A percentile compares a stretch with the other conserved stretches of the same genome.
Evolutionary conservation across 2,797 vertebrate species (phyloP).

Genomic region (Etheostoma nigrum): DNA sequence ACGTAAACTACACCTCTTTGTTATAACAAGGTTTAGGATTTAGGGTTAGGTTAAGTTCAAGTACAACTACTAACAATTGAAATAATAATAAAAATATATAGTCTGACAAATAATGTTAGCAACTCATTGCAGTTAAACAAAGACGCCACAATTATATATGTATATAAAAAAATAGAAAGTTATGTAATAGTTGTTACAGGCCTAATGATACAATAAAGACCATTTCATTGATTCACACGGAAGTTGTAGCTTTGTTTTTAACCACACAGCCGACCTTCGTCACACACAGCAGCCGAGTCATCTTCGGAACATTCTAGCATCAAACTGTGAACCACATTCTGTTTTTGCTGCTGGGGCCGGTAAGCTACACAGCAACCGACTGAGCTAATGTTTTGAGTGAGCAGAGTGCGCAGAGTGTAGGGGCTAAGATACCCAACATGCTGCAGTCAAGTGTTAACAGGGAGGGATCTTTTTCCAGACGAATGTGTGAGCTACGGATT

Average conservation of each 20-base stretch:
- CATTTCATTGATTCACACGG: neutral
- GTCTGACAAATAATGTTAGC: too few relatives aligned
- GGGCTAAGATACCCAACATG: constrained; percentile 7
- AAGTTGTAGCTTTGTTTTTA: neutral
- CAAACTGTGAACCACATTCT: constrained; percentile 43
- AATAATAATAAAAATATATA: too few relatives aligned
- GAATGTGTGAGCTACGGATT: neutral
- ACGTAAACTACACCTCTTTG: too few relatives aligned
- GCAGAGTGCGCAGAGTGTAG: constrained; percentile 9
- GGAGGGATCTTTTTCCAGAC: neutral
- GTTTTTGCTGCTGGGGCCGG: constrained; percentile 13
- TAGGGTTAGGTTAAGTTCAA: too few relatives aligned
- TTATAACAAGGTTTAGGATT: too few relatives aligned
- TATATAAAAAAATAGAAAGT: too few relatives aligned
- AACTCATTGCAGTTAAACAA: too few relatives aligned
- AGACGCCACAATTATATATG: too few relatives aligned
- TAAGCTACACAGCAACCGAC: constrained; percentile 16
- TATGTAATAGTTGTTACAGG: too few relatives aligned
- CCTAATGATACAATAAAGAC: too few relatives aligned
- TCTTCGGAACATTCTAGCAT: constrained; percentile 54
- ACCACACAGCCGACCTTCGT: neutral
- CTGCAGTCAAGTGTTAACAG: constrained; percentile 10
- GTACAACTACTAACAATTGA: too few relatives aligned
- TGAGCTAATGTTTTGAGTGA: constrained; percentile 50
- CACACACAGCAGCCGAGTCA: neutral